Base-by-base conservation (phyloP, 2,888 invertebrate species). In the Bombyx huttoni region DNA sequence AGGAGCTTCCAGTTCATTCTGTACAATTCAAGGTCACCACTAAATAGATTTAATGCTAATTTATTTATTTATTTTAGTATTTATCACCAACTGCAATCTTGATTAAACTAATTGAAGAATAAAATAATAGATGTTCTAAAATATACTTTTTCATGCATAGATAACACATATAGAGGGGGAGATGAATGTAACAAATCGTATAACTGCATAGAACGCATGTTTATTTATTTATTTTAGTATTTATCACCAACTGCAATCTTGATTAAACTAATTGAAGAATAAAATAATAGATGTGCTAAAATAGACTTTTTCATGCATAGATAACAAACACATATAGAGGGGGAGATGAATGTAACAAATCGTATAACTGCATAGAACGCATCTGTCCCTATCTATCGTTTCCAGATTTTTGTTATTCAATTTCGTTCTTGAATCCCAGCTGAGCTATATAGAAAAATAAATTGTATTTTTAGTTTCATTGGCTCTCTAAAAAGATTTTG, bases 101-200 rank as follows among this genome's bases (percentile, higher is more conserved):
- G 24, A 24, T 24, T 24, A 24, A 24, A 24, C 5, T 24, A 5
- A 24, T 24, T 24, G 24, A 24, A 24, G 24, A 0, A 14, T 40
- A 49, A 34, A 49, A 59, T 55, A 56, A 57, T 62, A 58, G 59
- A 61, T 57, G 54, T 49, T 56, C 55, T 58, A 63, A 58, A 58
- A 60, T 62, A 64, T 65, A 63, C 61, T 65, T 24, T 24, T 24
- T 24, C 24, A 65, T 65, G 59, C 58, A 62, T 63, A 64, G 60
- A 62, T 62, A 58, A 56, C n/a, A n/a, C n/a, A n/a, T 66, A 62
- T 59, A 61, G 64, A 62, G 58, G 59, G 60, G 57, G 62, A 61
- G 60, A 58, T 61, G 65, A 68, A 65, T 67, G 59, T 58, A 64
- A 64, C 61, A 68, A 73, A 70, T 73, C 62, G 65, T 60, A 68